Base-by-base conservation (phyloP, 2,113 vertebrate genomes). In the Gasterosteus nipponicus region DNA sequence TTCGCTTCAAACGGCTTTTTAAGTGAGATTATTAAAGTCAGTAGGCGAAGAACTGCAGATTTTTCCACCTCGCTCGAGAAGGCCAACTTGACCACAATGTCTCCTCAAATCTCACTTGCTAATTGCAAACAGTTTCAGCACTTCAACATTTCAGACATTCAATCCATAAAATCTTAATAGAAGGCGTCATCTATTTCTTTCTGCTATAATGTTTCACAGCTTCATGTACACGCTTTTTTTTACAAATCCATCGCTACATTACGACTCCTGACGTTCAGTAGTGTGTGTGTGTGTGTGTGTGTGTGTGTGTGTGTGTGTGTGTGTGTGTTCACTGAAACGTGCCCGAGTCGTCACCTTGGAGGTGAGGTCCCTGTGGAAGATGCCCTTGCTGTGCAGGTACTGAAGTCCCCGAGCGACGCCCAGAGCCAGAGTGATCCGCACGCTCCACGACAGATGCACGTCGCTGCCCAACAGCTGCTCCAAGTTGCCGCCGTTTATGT, bases 301-400 rank as follows among this genome's bases (percentile, higher is more conserved):
- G 47, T 49, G 14, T 46, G 14, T 46, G 44, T 47, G 49, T 51
- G 49, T 51, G 49, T 51, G 49, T 51, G 19, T n/a, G 46, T n/a
- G 54, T 46, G 51, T 33, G 53, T 49, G 33, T 38, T 26, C 22
- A 26, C 22, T 26, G 22, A 26, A 26, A 26, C 22, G 12, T 62
- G 22, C 47, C 10, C 15, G 38, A 29, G 42, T 26, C 7, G 19
- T 87, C 63, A 98, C 97, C 96, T 98, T 98, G 83, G 97, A 98
- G 62, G 96, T 97, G 89, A 96, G 95, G 93, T 97, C 96, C 0
- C 96, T 87, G 91, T 97, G 97, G 92, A 99, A 98, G 90, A 99
- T 96, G 77, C 96, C 97, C 82, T 97, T 99, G 92, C 95, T 95
- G 93, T 99, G 98, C 75, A 99, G 95, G 90, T 99, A 99, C 83